Conservation (phyloP, 1,140 invertebrate species). For the Listronotus bonariensis region DNA sequence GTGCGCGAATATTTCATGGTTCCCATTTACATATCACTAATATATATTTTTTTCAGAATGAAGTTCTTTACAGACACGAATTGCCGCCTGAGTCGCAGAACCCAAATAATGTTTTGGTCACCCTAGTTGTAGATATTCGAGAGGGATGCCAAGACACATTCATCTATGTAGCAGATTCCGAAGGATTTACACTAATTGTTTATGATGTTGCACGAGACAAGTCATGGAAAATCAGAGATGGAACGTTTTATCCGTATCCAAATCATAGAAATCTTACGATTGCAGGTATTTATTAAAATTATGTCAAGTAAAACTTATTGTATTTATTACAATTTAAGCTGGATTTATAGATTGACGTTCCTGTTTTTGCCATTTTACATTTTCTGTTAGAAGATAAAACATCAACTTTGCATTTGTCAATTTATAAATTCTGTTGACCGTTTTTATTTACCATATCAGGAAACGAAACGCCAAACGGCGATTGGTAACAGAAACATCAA, state of each 20-base stretch:
- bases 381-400: too few species aligned
- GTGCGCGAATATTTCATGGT: too few species aligned
- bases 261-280: background rate
- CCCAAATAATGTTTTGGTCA: slow-evolving; percentile 57
- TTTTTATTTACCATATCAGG: too few species aligned
- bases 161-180: background rate
- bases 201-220: background rate
- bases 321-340: too few species aligned
- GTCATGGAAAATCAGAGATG: background rate
- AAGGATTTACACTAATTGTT: background rate
- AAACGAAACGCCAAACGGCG: too few species aligned
- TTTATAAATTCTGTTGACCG: too few species aligned
- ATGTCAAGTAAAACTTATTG: too few species aligned
- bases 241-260: background rate
- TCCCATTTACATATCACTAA: too few species aligned
- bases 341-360: too few species aligned
- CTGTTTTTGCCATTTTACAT: too few species aligned
- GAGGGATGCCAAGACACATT: slow-evolving; percentile 36
- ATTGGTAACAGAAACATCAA: too few species aligned
- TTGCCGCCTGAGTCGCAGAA: slow-evolving; percentile 59
- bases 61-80: slow-evolving; percentile 61
- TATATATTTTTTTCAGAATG: slow-evolving; percentile 48
- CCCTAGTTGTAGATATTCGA: slow-evolving; percentile 65
- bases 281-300: background rate
- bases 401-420: too few species aligned